Evolutionary conservation across 1,140 invertebrate species (phyloP).

Genomic region (Leptinotarsa defecta): DNA sequence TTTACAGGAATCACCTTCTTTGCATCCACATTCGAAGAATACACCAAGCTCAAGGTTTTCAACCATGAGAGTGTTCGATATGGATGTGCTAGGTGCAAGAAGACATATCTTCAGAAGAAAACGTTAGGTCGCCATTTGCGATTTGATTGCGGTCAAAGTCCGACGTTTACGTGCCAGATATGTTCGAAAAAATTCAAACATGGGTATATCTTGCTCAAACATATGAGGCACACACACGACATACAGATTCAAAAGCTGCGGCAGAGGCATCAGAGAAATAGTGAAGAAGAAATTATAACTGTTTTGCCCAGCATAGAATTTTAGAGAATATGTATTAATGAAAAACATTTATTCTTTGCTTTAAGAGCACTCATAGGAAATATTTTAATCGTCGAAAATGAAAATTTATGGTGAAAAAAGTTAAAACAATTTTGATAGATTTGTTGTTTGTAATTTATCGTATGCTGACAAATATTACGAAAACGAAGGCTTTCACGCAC

Average conservation of each 20-base stretch:
- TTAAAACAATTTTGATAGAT: too few relatives aligned
- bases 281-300: conserved; percentile 28
- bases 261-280: conserved; percentile 38
- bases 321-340: not conserved
- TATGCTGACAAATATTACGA: too few relatives aligned
- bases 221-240: conserved; percentile 53
- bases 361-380: too few relatives aligned
- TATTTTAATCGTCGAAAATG: too few relatives aligned
- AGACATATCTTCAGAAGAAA: conserved; percentile 64
- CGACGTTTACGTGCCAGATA: conserved; percentile 66
- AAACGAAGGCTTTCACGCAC: too few relatives aligned
- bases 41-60: conserved; percentile 44
- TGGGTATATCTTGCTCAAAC: conserved; percentile 59
- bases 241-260: conserved; percentile 49
- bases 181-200: conserved; percentile 60
- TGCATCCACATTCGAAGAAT: conserved; percentile 46
- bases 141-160: conserved; percentile 67
- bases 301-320: conserved; percentile 22
- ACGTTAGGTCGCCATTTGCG: conserved; percentile 58
- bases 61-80: conserved; percentile 52
- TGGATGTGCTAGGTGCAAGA: conserved; percentile 65
- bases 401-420: too few relatives aligned
- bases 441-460: too few relatives aligned
- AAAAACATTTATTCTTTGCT: too few relatives aligned
- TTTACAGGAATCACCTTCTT: conserved; percentile 39